Evolutionary conservation across 2,113 vertebrate genomes (phyloP), one percentile per base, ranked within the genome.

Genomic region (Eubucco bourcierii): DNA sequence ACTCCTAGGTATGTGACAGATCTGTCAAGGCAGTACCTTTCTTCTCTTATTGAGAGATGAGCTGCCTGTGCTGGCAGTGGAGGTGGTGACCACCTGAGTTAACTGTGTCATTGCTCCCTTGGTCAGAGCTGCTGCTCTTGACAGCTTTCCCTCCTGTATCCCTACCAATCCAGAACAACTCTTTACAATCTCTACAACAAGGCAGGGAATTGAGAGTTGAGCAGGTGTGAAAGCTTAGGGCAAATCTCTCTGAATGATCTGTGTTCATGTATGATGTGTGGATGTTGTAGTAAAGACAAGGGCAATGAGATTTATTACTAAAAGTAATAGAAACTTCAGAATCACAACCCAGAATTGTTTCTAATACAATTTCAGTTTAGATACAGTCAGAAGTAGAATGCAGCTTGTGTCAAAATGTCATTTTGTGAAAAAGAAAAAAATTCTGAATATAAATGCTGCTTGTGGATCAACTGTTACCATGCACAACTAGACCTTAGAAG

Each of bases 241-340:
- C 60, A 3, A 71, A 84, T 70, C 86, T 80, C 64, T 73, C 78
- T 72, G 63, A 63, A 46, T n/a, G 25, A 59, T 76, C 84, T 73
- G 28, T 68, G 52, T 44, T 76, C 82, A 52, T 92, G 91, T 93
- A 46, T 83, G 77, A 41, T 12, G 23, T 15, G 53, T 64, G 27
- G 28, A 34, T 3, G 0, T 76, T 58, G 53, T 34, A 33, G 56
- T 34, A 64, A 95, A 86, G 84, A 72, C 84, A 86, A 90, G 79
- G 75, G 79, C 74, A 84, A 70, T 56, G 63, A 95, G 52, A 90
- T 93, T 92, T 88, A 79, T 90, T 91, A 27, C 56, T 59, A 82
- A 70, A 90, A 79, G 56, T 77, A 86, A 87, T 15, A 76, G 59
- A 65, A 89, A 65, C 77, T 84, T 90, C 68, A 67, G 53, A 80